Conservation (phyloP, 2,888 invertebrate species). For the Andrena chrysosceles region DNA sequence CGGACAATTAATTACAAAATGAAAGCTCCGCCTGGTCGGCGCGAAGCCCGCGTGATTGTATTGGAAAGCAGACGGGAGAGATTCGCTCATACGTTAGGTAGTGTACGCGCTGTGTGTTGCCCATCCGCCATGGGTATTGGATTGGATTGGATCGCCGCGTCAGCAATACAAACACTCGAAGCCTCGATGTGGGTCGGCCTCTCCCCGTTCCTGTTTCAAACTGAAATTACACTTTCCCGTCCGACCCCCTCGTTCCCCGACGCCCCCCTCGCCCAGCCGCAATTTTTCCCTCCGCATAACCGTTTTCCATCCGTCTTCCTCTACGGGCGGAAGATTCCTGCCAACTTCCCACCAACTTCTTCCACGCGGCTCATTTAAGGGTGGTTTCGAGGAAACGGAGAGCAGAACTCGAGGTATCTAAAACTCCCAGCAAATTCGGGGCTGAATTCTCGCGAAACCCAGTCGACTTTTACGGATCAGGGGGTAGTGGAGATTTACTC, state of each 20-base stretch:
- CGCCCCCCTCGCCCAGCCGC: constrained; percentile 30
- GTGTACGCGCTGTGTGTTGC: constrained; percentile 55
- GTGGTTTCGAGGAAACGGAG: no score
- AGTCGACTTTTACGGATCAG: no score
- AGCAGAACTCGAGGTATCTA: no score
- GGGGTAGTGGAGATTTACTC: no score
- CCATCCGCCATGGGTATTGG: constrained; percentile 77
- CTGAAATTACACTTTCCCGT: constrained; percentile 83
- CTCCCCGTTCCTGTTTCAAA: constrained; percentile 81
- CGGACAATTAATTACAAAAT: constrained; percentile 60
- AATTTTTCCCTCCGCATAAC: constrained; percentile 53
- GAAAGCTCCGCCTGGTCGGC: constrained; percentile 47
- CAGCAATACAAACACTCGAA: constrained; percentile 85
- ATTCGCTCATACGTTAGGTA: constrained; percentile 63
- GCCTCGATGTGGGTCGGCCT: constrained; percentile 83
- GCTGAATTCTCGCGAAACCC: no score
- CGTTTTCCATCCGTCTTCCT: constrained; percentile 52
- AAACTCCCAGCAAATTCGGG: no score
- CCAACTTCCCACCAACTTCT: no score
- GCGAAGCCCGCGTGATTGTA: constrained; percentile 64
- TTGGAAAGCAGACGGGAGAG: constrained; percentile 58
- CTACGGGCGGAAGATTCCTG: no score
- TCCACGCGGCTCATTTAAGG: no score
- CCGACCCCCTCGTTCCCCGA: constrained; percentile 51
- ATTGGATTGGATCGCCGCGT: constrained; percentile 85